Conservation (phyloP, 2,113 vertebrate genomes). For the Corythoichthys intestinalis region DNA sequence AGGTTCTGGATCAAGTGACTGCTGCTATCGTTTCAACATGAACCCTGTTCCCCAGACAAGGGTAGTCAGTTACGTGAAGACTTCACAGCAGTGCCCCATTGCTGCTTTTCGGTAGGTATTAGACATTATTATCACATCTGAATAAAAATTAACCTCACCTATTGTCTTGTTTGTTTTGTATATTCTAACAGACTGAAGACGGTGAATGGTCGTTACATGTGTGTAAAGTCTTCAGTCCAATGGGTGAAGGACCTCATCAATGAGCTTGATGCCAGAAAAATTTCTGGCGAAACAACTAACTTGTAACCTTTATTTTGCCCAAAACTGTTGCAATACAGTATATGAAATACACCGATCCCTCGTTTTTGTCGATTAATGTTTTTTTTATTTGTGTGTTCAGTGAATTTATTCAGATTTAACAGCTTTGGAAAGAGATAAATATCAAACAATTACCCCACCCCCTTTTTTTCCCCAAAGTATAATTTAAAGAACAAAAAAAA, state of each 20-base stretch:
- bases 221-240: constrained; percentile 34
- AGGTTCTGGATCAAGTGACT: constrained; percentile 44
- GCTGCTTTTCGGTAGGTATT: constrained; percentile 61
- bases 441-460: no score
- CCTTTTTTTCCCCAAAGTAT: no score
- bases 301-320: constrained; percentile 32
- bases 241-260: constrained; percentile 63
- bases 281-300: not conserved
- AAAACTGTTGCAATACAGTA: rapidly evolving
- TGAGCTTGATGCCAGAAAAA: constrained; percentile 31
- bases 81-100: constrained; percentile 66
- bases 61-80: constrained; percentile 48
- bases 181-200: constrained; percentile 57
- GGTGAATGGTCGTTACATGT: constrained; percentile 38
- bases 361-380: no score
- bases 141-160: not conserved
- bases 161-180: not conserved
- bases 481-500: no score
- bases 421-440: no score
- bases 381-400: no score
- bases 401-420: no score
- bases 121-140: not conserved
- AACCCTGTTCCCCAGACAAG: not conserved
- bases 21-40: constrained; percentile 56
- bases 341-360: no score